A percentile compares a stretch with the other conserved stretches of the same genome.
Evolutionary conservation across 2,113 vertebrate genomes (phyloP).

Genomic region (Nesospiza acunhae): DNA sequence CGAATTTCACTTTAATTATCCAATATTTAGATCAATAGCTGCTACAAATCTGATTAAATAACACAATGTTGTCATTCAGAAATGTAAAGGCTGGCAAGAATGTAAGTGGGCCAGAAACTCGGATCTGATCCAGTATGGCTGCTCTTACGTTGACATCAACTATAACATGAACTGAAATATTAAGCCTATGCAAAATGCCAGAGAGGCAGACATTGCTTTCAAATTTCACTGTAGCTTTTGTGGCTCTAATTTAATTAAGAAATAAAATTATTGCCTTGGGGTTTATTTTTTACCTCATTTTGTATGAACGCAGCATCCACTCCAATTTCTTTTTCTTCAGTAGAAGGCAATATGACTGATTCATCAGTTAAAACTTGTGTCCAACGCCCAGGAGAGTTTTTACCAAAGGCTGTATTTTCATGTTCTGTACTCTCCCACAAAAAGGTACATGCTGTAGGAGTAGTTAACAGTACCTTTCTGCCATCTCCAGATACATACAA

Average conservation of each 20-base stretch:
- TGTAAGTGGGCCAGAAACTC: neutral
- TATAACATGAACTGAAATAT: accelerated
- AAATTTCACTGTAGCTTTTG: neutral
- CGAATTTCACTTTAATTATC: neutral
- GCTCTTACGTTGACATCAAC: neutral
- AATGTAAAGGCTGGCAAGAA: neutral
- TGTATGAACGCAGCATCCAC: constrained; percentile 81
- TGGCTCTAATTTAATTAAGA: neutral
- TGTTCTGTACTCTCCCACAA: constrained; percentile 86
- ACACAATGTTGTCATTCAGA: neutral
- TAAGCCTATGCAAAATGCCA: neutral
- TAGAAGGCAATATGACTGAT: constrained; percentile 77
- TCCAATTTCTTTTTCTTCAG: constrained; percentile 85
- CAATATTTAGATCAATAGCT: neutral
- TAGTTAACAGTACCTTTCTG: constrained; percentile 76
- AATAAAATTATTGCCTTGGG: neutral
- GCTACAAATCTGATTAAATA: neutral
- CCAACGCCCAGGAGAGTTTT: constrained; percentile 81
- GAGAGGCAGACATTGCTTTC: neutral
- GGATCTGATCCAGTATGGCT: neutral
- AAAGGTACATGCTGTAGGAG: constrained; percentile 77
- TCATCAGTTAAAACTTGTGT: constrained; percentile 77
- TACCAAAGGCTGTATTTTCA: constrained; percentile 46
- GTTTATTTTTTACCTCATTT: constrained; percentile 80
- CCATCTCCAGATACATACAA: constrained; percentile 88